Evolutionary conservation across 2,113 vertebrate genomes (phyloP).

Genomic region (Alosa alosa): DNA sequence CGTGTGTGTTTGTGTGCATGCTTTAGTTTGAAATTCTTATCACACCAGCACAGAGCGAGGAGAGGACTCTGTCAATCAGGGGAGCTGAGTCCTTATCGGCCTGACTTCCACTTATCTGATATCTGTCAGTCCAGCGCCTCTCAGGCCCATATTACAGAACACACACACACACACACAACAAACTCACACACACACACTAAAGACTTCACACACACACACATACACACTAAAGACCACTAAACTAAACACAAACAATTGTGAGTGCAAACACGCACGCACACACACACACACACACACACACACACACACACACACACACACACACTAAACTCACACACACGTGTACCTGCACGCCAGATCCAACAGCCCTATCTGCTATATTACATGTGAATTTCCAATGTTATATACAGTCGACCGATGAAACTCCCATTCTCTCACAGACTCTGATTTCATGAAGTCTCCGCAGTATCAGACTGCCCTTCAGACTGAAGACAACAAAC

Average conservation of each 20-base stretch:
- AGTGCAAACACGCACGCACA: background rate
- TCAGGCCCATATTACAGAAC: background rate
- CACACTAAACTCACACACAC: too few species aligned
- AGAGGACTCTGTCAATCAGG: conserved; percentile 13
- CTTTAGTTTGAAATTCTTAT: conserved; percentile 10
- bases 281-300: too few species aligned
- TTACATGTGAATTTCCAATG: background rate
- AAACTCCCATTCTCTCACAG: background rate
- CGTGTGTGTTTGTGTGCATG: conserved; percentile 13
- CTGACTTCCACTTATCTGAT: conserved; percentile 32
- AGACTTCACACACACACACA: background rate
- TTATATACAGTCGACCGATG: too few species aligned
- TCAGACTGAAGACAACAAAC: background rate
- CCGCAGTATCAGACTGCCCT: background rate
- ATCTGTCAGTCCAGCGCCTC: conserved; percentile 18
- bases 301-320: too few species aligned
- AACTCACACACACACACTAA: background rate
- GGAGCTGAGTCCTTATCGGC: conserved; percentile 10
- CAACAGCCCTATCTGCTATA: too few species aligned
- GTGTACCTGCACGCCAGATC: too few species aligned
- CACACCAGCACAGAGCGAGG: background rate
- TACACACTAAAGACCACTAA: background rate
- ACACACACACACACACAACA: background rate
- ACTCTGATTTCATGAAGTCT: background rate
- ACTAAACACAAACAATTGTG: background rate